A percentile compares a stretch with the other conserved stretches of the same genome.
phyloP scores from a whole-genome alignment of 2,888 invertebrate genomes.

The Polymixis flavicincta region DNA sequence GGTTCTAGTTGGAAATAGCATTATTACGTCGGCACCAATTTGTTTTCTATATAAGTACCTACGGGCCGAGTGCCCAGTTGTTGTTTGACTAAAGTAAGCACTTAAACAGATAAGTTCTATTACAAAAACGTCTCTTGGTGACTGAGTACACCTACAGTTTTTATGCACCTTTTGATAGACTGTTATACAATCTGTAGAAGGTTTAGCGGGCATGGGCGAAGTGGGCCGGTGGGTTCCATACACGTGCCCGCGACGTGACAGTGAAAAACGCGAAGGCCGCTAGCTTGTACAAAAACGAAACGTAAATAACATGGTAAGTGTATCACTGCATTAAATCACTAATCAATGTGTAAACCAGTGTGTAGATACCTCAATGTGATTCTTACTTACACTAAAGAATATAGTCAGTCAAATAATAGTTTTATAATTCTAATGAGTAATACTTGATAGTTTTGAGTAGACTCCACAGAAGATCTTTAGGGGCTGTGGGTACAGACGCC shows the following conservation, averaged over 20 bases:
- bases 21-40: not conserved
- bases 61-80: not conserved
- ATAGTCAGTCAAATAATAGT: not conserved
- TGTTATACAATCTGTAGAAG: slow-evolving; percentile 11
- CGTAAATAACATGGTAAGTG: slow-evolving; percentile 30
- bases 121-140: not conserved
- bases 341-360: slow-evolving; percentile 1
- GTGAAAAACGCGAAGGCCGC: slow-evolving; percentile 76
- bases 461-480: not conserved
- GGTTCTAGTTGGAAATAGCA: not conserved
- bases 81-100: not conserved
- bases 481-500: no score
- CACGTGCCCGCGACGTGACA: slow-evolving; percentile 70
- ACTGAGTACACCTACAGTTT: not conserved
- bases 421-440: no score
- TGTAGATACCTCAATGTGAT: not conserved
- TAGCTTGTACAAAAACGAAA: slow-evolving; percentile 47
- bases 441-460: not conserved
- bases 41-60: not conserved
- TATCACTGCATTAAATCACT: slow-evolving; percentile 26
- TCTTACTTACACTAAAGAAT: not conserved
- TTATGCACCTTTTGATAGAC: not conserved
- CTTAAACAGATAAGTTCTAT: not conserved
- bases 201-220: slow-evolving; percentile 20
- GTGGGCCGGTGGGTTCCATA: slow-evolving; percentile 52